Base-by-base conservation (phyloP, 1,140 invertebrate species). In the Drosophila triauraria region DNA sequence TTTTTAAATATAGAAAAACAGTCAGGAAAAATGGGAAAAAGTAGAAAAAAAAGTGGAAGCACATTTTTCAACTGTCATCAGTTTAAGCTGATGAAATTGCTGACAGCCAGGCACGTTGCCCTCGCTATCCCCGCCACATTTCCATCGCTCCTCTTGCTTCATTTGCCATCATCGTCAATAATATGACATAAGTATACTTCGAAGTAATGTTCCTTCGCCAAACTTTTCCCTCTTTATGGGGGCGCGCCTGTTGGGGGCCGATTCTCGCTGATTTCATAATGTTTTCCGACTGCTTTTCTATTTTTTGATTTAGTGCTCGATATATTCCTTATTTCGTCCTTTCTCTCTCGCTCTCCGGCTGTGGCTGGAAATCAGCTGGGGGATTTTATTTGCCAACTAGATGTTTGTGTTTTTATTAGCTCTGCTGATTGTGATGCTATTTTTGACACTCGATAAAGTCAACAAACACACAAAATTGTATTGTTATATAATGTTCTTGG, bases 51-150 rank as follows among this genome's bases (percentile, higher is more conserved):
- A 76, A 71, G 69, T 77, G 48, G 62, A 61, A 74, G 79, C 64
- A 68, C 82, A 85, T 86, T 86, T 86, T 71, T 86, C 65, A 86
- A 68, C 82, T 82, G 82, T 82, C 78, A 85, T 84, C 82, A 81
- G 82, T 78, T 85, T 85, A 85, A 75, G 57, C 75, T 83, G 72
- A 80, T 80, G 77, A 76, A 67, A 63, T 70, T 71, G 74, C 51
- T 47, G 63, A 76, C 72, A 46, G 71, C 42, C 32, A 48, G 48
- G 35, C 47, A 47, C 30, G 5, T 7, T n/a, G 8, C 20, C 20
- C 40, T 9, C 35, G 15, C 23, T 40, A 12, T 13, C 40, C 8
- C 59, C 47, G 32, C n/a, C 25, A 25, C 8, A 20, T 48, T 64
- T 25, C 51, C 70, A 57, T 17, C 59, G 72, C n/a, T 13, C 43